phyloP scores from a whole-genome alignment of 2,113 vertebrate genomes.

The Lamprotornis superbus region DNA sequence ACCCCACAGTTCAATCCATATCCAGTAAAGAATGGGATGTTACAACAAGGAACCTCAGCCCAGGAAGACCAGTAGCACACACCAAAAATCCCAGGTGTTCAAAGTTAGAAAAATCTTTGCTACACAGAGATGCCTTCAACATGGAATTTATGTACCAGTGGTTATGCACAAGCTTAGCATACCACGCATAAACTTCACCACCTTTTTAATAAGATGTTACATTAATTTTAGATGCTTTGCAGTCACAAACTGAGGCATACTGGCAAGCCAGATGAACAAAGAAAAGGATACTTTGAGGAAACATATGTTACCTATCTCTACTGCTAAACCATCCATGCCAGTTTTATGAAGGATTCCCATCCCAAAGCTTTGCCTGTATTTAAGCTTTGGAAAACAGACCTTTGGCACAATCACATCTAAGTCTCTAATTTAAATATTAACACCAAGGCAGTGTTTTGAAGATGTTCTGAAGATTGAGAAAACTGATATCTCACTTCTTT shows the following conservation, averaged over 20 bases:
- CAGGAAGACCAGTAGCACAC: background rate
- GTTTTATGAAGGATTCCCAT: background rate
- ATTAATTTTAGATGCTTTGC: background rate
- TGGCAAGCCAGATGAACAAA: background rate
- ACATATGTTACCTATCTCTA: background rate
- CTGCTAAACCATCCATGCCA: background rate
- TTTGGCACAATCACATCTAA: background rate
- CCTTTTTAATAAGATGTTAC: background rate
- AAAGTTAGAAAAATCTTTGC: background rate
- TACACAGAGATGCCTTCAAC: background rate
- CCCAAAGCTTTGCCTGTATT: background rate
- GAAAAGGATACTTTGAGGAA: background rate
- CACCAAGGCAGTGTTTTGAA: background rate
- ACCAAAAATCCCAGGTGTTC: background rate
- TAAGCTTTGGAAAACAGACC: background rate
- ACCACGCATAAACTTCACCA: background rate
- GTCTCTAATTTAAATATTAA: background rate
- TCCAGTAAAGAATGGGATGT: background rate
- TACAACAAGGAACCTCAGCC: background rate
- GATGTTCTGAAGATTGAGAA: background rate
- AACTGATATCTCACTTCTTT: background rate
- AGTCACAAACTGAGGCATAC: background rate
- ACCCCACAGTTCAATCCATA: background rate
- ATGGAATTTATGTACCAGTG: background rate
- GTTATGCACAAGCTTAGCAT: background rate